These are phyloP conservation scores for Rhinolophus ferrumequinum DNA, from an alignment of 2,113 vertebrate genomes.

Conservation along the genomic window DNA sequence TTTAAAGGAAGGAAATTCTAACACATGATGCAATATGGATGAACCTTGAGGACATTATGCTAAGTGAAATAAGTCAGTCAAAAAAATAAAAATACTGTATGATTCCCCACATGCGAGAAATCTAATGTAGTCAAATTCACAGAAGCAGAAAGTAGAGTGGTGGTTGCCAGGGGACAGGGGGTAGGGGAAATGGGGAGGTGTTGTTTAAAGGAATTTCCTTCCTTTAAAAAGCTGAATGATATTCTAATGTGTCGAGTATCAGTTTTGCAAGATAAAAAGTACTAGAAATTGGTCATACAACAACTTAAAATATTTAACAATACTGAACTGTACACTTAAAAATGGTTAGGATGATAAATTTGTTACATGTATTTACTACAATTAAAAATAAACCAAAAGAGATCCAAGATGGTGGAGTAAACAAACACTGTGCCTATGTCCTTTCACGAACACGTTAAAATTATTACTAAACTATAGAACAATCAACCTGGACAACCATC, in stretches of 20 bases:
- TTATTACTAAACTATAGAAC: no score
- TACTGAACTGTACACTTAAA: background rate
- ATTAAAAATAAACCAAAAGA: background rate
- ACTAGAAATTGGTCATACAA: background rate
- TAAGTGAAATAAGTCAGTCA: background rate
- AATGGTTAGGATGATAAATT: background rate
- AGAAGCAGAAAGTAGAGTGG: background rate
- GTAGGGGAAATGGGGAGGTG: fast-evolving
- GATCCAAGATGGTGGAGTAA: no score
- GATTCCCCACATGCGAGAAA: background rate
- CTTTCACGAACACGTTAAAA: no score
- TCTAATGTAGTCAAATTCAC: background rate
- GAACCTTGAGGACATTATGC: background rate
- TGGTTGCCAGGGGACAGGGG: background rate
- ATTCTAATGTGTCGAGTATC: background rate
- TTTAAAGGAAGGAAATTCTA: background rate
- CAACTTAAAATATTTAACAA: background rate
- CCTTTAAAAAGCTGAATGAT: no score
- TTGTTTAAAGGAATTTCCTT: background rate
- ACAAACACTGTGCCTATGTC: no score
- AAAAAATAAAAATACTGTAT: background rate
- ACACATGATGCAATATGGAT: background rate
- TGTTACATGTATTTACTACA: background rate
- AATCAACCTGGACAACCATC: no score
- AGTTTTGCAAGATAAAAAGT: background rate